Base-by-base conservation (phyloP, 1,140 invertebrate genomes). In the Drosophila bocqueti region DNA sequence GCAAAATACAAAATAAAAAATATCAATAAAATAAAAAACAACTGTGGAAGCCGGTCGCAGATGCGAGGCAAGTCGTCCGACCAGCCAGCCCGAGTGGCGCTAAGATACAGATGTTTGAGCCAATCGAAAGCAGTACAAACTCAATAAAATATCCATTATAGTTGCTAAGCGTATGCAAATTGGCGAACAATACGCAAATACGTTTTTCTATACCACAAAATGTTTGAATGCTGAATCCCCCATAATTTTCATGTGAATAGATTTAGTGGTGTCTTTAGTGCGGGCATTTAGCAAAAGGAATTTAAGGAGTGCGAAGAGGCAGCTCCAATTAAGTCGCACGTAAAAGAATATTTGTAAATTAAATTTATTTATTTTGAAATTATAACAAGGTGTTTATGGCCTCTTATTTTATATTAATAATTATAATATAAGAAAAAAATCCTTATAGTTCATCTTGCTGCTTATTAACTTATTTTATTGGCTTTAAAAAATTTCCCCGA, bases 41-140 rank as follows among this genome's bases (percentile, higher is more conserved):
- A 62, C 43, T 50, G 42, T 61, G 66, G 74, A 81, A 89, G 84
- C 84, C 85, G 84, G 84, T 89, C 85, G 13, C 66, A 67, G 71
- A 76, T 73, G 69, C 67, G 45, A 73, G 67, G 4, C 69, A 58
- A 73, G 52, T 60, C 50, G 52, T 58, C 45, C 40, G 74, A 63
- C 52, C 42, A 29, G 42, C 67, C 67, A 79, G 67, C 76, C 76
- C 67, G 55, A 73, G 18, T 79, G 76, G 76, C 76, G 76, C 76
- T 79, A 40, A 72, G 54, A 71, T 79, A 79, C 54, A 74, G 42
- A 65, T 68, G 49, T 67, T 60, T 59, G 18, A 62, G 45, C 46
- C 64, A 62, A 79, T 52, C 59, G 49, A 78, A 83, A 68, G 64
- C 47, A 63, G 67, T 64, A 71, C 67, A 55, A 78, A 71, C 64